Evolutionary conservation across 1,140 invertebrate species (phyloP), one percentile per base, ranked within the genome.

Genomic region (Bombus soroeensis): DNA sequence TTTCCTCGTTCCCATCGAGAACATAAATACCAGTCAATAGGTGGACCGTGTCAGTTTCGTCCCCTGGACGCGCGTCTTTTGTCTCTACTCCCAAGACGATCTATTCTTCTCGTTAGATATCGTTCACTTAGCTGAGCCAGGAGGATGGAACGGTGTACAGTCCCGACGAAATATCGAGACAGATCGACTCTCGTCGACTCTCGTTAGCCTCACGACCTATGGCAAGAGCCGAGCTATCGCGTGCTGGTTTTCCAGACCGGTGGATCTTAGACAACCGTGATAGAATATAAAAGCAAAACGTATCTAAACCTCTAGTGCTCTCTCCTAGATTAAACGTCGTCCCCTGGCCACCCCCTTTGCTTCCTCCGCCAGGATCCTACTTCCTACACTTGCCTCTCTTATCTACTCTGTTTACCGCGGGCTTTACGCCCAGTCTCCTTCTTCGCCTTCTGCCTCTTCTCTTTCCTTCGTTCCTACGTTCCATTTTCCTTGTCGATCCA

Each of bases 241-340:
- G 13, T 82, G 66, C 83, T 89, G 82, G 72, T 87, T 87, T 91
- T 89, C 86, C 81, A 82, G 78, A 77, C 41, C 86, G 87, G 57
- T 85, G 85, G 62, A 37, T 88, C 86, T 88, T 85, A 89, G 90
- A 92, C 82, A 88, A 90, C 81, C 85, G 82, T 81, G 91, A 93
- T 91, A 89, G 88, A 92, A 91, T 93, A 91, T 91, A 91, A 93
- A 93, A 93, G 89, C 90, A 93, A 94, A 93, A 93, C 79, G 88
- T 93, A 90, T 82, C 75, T 76, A 85, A 79, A 89, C 86, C 84
- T 87, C 82, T 86, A 77, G 77, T 89, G 93, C 93, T 94, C 86
- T 94, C 89, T 92, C 86, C 88, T 93, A 93, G 91, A 94, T 94
- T 94, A 94, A 94, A 93, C 88, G 89, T 90, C 88, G 86, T 25